These are phyloP conservation scores for human (Homo sapiens) DNA, from an alignment of 2,113 vertebrate genomes.

Conservation along the genomic window DNA sequence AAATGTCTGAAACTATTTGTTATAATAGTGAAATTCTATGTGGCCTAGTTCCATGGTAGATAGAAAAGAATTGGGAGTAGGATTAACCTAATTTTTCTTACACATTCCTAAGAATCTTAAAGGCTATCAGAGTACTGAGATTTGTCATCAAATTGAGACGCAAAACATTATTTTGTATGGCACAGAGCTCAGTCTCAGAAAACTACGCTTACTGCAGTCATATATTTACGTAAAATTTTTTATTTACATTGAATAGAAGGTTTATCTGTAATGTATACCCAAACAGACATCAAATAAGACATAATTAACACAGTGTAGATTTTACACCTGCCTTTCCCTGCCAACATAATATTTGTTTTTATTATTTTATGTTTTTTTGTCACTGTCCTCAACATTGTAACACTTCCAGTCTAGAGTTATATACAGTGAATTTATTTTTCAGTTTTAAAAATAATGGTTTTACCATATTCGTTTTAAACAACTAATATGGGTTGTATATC, in stretches of 20 bases:
- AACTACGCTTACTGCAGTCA: background rate
- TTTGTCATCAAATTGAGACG: background rate
- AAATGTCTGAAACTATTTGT: background rate
- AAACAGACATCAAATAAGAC: background rate
- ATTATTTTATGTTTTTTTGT: background rate
- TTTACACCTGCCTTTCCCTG: background rate
- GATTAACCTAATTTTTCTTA: background rate
- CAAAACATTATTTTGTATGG: background rate
- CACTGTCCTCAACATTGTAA: background rate
- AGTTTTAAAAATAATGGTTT: background rate
- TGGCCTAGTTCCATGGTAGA: background rate
- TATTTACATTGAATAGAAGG: background rate
- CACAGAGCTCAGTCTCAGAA: background rate
- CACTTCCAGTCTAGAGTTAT: background rate
- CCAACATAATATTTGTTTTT: background rate
- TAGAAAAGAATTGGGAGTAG: background rate
- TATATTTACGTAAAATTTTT: background rate
- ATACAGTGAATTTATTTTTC: background rate
- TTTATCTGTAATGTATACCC: background rate
- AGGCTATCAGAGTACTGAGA: background rate
- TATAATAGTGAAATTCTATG: background rate
- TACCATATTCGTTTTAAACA: background rate
- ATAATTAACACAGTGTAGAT: background rate
- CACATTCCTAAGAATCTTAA: background rate
- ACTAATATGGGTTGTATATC: background rate